These are phyloP conservation scores for Isoperla grammatica DNA, from an alignment of 2,888 invertebrate genomes.

Conservation along the genomic window DNA sequence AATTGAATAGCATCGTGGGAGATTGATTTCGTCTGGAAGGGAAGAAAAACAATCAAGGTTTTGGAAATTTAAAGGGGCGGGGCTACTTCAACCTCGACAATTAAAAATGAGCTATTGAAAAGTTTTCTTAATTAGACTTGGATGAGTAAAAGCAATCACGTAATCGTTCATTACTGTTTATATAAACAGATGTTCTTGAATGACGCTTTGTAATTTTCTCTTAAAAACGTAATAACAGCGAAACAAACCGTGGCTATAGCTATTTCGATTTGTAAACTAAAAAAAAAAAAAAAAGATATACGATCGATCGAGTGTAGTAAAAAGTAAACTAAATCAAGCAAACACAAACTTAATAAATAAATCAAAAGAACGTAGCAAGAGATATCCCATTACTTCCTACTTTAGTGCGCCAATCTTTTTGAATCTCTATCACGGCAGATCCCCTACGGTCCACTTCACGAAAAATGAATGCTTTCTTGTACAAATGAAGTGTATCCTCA, in stretches of 20 bases:
- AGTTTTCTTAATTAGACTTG: background rate
- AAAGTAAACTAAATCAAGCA: conserved; percentile 10
- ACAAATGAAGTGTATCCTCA: conserved; percentile 45
- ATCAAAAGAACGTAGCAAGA: conserved; percentile 19
- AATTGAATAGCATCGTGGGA: background rate
- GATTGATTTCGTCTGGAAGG: too few relatives aligned
- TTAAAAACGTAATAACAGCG: background rate
- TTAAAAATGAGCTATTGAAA: background rate
- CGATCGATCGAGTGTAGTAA: conserved; percentile 10
- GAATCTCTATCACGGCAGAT: conserved; percentile 45
- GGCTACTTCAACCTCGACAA: too few relatives aligned
- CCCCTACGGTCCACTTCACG: conserved; percentile 44
- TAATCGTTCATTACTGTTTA: too few relatives aligned
- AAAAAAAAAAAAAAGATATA: conserved; percentile 10
- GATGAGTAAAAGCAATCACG: too few relatives aligned
- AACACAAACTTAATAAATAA: conserved; percentile 27
- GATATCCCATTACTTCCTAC: conserved; percentile 22
- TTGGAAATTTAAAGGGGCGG: too few relatives aligned
- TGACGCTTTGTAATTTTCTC: too few relatives aligned
- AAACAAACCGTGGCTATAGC: background rate
- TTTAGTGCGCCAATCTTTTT: conserved; percentile 45
- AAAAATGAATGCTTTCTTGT: conserved; percentile 46
- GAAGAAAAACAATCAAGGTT: too few relatives aligned
- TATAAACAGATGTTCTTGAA: too few relatives aligned
- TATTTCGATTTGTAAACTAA: too few relatives aligned